Evolutionary conservation across 2,797 vertebrate genomes (phyloP).

Genomic region (Enteromius paludinosus): DNA sequence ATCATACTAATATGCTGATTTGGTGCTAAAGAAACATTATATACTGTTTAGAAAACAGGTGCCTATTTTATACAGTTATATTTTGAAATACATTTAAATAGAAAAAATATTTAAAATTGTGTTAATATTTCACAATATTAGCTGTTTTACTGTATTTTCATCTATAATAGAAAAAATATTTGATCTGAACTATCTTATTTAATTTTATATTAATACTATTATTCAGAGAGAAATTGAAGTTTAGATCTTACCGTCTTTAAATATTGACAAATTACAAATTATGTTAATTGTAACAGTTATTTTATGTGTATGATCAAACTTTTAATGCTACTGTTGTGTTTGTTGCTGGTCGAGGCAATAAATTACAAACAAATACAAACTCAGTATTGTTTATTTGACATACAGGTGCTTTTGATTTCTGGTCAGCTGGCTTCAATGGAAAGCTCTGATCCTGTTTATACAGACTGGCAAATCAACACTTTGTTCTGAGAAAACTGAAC

Average conservation of each 20-base stretch:
- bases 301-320: background rate
- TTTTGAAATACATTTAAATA: background rate
- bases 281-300: background rate
- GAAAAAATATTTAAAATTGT: background rate
- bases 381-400: slow-evolving; percentile 85
- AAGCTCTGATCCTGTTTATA: slow-evolving; percentile 75
- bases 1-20: background rate
- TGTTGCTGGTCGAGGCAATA: slow-evolving; percentile 19
- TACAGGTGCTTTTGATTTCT: slow-evolving; percentile 79
- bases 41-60: background rate
- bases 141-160: background rate
- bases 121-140: background rate
- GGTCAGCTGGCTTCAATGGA: slow-evolving; percentile 76
- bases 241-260: background rate
- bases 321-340: background rate
- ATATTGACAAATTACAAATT: background rate
- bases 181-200: background rate
- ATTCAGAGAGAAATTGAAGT: background rate
- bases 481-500: slow-evolving; percentile 65
- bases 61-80: too few relatives aligned
- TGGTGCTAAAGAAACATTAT: background rate
- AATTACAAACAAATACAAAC: slow-evolving; percentile 71
- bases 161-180: background rate
- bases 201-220: background rate
- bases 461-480: slow-evolving; percentile 68